Base-by-base conservation (phyloP, 2,888 invertebrate genomes). In the Scaptomyza tumidula region DNA sequence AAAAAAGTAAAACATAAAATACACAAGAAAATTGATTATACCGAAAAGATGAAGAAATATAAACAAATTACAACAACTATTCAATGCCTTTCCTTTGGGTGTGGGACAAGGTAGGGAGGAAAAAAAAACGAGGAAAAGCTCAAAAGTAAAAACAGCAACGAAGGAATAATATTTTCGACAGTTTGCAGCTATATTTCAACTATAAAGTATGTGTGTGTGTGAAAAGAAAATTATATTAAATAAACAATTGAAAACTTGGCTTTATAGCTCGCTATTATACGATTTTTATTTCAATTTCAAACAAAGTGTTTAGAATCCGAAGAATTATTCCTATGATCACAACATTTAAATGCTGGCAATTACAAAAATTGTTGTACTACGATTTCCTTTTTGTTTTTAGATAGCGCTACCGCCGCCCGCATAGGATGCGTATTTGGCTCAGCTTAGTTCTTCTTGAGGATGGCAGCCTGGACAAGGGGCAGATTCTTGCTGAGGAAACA, bases 401-500 rank as follows among this genome's bases (percentile, higher is more conserved):
- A 14, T 14, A 37, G 27, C 52, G 52, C 24, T 37, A 19, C 19
- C 19, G 2, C 24, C 24, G 24, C 24, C 24, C 24, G 24, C 24
- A 24, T 24, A 4, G 24, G 24, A 24, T 24, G 24, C 24, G 24
- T 24, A 3, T 24, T 24, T 4, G 24, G 24, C 24, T n/a, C n/a
- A n/a, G 24, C 27, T 54, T 83, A 89, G 74, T 88, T 90, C 77
- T 90, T 86, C 67, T 91, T 90, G 52, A 73, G 86, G 61, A 92
- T 83, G 75, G 91, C 91, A 53, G 91, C 89, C 82, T 92, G 91
- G 46, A 92, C 92, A 53, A 92, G 76, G 11, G 91, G 88, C 75
- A 92, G 72, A 68, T 92, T 91, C 86, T 92, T 92, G 84, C 87
- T 80, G 43, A 91, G 88, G 88, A 92, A 92, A 64, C 92, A 92